Evolutionary conservation across 1,140 invertebrate species (phyloP).

Genomic region (Bicyclus anynana): DNA sequence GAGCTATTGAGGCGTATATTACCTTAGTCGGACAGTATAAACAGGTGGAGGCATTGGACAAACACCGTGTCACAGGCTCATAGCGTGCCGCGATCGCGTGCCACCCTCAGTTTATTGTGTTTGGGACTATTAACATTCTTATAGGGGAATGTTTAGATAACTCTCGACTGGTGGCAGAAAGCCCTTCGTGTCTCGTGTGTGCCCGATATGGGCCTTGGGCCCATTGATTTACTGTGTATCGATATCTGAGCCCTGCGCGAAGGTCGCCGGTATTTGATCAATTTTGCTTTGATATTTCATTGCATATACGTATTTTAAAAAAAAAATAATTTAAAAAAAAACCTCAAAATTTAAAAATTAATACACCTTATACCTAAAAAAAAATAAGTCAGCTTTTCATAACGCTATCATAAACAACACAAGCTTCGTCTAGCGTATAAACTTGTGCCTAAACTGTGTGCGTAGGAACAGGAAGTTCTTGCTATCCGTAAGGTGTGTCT

Average conservation of each 20-base stretch:
- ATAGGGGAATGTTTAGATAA: constrained; percentile 64
- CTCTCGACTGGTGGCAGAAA: constrained; percentile 37
- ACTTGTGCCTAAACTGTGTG: too few relatives aligned
- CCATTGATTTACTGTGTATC: constrained; percentile 29
- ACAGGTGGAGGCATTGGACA: constrained; percentile 4
- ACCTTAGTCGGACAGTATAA: not conserved
- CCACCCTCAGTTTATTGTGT: constrained; percentile 37
- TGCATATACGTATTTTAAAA: too few relatives aligned
- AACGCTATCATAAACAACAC: too few relatives aligned
- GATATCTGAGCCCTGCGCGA: not conserved
- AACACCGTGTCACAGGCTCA: constrained; percentile 5
- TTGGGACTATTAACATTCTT: constrained; percentile 60
- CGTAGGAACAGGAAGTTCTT: too few relatives aligned
- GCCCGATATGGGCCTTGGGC: constrained; percentile 23
- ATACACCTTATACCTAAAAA: too few relatives aligned
- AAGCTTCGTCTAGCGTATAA: too few relatives aligned
- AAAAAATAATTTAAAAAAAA: too few relatives aligned
- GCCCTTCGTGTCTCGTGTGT: constrained; percentile 35
- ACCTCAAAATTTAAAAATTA: too few relatives aligned
- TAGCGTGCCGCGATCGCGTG: constrained; percentile 51
- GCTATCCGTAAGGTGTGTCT: too few relatives aligned
- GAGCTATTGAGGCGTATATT: not conserved
- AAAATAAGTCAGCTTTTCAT: too few relatives aligned
- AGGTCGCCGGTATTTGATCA: not conserved
- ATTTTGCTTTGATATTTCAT: not conserved